phyloP scores from a whole-genome alignment of 2,113 vertebrate genomes.

The Pygoscelis adeliae region DNA sequence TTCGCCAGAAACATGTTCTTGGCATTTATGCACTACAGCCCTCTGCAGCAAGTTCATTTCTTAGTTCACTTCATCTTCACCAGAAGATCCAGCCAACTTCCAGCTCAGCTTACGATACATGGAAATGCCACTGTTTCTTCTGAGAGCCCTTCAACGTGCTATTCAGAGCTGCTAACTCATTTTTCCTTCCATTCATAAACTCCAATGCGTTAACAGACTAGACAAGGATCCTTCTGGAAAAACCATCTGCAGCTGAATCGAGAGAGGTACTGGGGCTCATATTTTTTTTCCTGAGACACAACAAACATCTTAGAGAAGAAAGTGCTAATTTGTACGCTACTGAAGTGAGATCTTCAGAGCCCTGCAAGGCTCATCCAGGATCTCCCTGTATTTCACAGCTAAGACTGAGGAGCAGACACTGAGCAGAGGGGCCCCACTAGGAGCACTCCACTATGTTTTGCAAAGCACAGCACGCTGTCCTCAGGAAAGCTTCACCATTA shows the following conservation, averaged over 20 bases:
- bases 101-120: not conserved
- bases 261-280: not conserved
- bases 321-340: not conserved
- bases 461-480: not conserved
- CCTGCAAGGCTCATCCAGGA: not conserved
- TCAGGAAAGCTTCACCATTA: not conserved
- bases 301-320: not conserved
- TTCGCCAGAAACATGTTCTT: not conserved
- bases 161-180: not conserved
- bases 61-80: not conserved
- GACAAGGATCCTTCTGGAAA: conserved; percentile 1
- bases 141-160: not conserved
- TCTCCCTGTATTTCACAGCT: not conserved
- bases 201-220: not conserved
- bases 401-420: not conserved
- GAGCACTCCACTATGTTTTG: not conserved
- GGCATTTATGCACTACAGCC: not conserved
- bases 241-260: not conserved
- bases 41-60: not conserved
- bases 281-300: not conserved
- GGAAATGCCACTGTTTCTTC: not conserved
- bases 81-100: not conserved
- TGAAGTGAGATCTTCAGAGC: not conserved
- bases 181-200: not conserved
- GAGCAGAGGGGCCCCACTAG: not conserved